Evolutionary conservation across 2,797 vertebrate species (phyloP), one percentile per base, ranked within the genome.

Genomic region (Erethizon dorsatum): DNA sequence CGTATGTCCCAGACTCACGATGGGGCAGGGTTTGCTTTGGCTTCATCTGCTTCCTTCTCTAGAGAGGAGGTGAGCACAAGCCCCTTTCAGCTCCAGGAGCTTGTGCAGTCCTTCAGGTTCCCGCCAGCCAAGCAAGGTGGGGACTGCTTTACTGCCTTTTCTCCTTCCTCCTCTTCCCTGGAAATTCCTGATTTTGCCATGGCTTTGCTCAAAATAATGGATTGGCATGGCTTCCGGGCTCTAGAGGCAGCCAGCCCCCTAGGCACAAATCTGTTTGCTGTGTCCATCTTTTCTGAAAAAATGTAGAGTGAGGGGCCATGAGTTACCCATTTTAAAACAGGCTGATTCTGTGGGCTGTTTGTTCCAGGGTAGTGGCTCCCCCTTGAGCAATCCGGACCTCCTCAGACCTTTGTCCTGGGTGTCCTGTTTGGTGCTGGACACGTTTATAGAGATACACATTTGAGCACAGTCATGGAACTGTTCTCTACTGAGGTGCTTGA

Each of bases 1-100:
- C 11, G 26, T 45, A 24, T 47, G 69, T 61, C 56, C 0, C 56
- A 69, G 69, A n/a, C 73, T 83, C 37, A 0, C 1, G 24, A 13
- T 47, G 47, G 67, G n/a, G 22, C 31, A 15, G n/a, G 41, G 56
- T 96, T 95, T 77, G 88, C 88, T 84, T 52, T 86, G 93, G 83
- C 52, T 91, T 47, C 10, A 24, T 78, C 84, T 0, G 20, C 75
- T 71, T 75, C 26, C 56, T 82, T 61, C 82, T 87, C 15, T 31
- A n/a, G 90, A 69, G 67, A 59, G 37, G 26, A 88, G 50, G 37
- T 31, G 33, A 54, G 18, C 61, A 69, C 56, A 67, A 69, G 18
- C 24, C 18, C 52, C 7, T 59, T 95, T 92, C 2, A 14, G 50
- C 87, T 80, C 45, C 56, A 47, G 59, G 61, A 77, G 59, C 54